Evolutionary conservation across 2,888 invertebrate genomes (phyloP), one percentile per base, ranked within the genome.

Genomic region (Lycaena phlaeas): DNA sequence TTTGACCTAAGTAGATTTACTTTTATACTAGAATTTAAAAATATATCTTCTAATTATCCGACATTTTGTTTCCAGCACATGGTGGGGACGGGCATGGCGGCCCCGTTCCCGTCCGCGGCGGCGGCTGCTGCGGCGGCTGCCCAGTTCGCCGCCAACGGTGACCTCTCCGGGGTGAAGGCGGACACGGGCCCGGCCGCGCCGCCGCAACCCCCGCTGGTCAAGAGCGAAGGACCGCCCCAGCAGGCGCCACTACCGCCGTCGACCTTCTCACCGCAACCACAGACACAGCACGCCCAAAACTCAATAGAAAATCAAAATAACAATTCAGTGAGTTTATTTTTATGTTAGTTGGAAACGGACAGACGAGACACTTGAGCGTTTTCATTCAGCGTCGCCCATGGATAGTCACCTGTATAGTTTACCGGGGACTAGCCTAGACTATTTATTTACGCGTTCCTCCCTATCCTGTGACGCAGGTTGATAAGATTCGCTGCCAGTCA

Each of bases 1-100:
- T n/a, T n/a, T n/a, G n/a, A n/a, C n/a, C n/a, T n/a, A n/a, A n/a
- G n/a, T n/a, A n/a, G n/a, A n/a, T n/a, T n/a, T n/a, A n/a, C n/a
- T n/a, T n/a, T n/a, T n/a, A n/a, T n/a, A n/a, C n/a, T n/a, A n/a
- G n/a, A n/a, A n/a, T n/a, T n/a, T n/a, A n/a, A n/a, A n/a, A n/a
- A 3, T 12, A 28, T 14, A 3, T 38, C n/a, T 27, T 15, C 17
- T 38, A 1, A 38, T 14, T 27, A 6, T 17, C 10, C n/a, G 3
- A n/a, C 22, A 3, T 12, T 38, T 2, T 11, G 34, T 36, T 91
- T 90, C 26, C 90, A 95, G 95, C 95, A 95, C 88, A 94, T 95
- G 94, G 95, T 95, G 86, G 94, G 95, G 87, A 92, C 94, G 87
- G 94, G 94, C 72, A 92, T 93, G 90, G 89, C 90, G 81, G 86